phyloP scores from a whole-genome alignment of 2,113 vertebrate species.

The Pavo muticus region DNA sequence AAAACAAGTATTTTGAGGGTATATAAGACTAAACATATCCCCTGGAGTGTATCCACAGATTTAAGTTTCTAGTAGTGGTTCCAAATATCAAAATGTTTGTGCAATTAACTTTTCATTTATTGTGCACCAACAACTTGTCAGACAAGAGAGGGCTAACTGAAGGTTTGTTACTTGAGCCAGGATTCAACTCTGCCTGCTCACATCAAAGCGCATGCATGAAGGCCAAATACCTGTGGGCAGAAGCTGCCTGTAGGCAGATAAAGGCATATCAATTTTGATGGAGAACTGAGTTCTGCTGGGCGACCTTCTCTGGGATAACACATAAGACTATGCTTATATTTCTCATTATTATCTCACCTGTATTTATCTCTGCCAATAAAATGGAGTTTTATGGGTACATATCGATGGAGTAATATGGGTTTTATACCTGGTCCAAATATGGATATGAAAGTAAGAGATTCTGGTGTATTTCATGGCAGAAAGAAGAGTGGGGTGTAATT shows the following conservation, averaged over 20 bases:
- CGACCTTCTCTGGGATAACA: not conserved
- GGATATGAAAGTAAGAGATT: not conserved
- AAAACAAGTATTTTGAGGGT: not conserved
- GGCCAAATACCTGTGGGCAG: not conserved
- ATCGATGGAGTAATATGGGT: accelerated
- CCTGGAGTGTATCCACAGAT: not conserved
- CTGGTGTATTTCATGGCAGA: not conserved
- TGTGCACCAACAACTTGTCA: not conserved
- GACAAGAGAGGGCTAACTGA: not conserved
- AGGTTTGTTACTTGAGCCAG: not conserved
- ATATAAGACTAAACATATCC: not conserved
- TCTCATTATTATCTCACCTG: not conserved
- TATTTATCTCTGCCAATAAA: not conserved
- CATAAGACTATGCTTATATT: not conserved
- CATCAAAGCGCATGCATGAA: not conserved
- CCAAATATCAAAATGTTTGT: not conserved
- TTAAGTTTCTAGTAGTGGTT: not conserved
- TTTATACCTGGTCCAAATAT: not conserved
- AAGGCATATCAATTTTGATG: not conserved
- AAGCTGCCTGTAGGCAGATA: not conserved
- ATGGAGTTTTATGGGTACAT: not conserved
- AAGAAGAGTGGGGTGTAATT: accelerated
- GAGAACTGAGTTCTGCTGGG: not conserved
- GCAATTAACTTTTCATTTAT: not conserved
- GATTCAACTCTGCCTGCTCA: not conserved